phyloP scores from a whole-genome alignment of 35 echinoderm and acorn worm species.

The Amphiura filiformis region DNA sequence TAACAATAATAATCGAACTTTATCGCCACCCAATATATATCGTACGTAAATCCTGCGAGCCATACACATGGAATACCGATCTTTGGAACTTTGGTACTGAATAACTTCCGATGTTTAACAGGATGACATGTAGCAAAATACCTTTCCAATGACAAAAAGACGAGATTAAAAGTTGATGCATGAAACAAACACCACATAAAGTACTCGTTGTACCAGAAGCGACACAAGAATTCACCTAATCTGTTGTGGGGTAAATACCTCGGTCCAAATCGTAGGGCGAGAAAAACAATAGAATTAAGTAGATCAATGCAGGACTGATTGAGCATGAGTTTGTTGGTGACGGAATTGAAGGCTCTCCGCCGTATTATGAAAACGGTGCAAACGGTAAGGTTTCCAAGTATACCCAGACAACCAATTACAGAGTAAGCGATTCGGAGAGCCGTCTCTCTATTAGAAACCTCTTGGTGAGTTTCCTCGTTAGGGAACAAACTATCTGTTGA shows the following conservation, averaged over 20 bases:
- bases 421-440: slow-evolving; percentile 40
- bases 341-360: slow-evolving; percentile 62
- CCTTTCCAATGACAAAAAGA: slow-evolving; percentile 72
- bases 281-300: slow-evolving; percentile 65
- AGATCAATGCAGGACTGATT: slow-evolving; percentile 87
- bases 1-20: slow-evolving; percentile 17
- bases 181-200: slow-evolving; percentile 78
- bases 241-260: neutral
- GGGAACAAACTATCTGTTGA: too few relatives aligned
- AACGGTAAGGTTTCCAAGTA: slow-evolving; percentile 70
- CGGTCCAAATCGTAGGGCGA: slow-evolving; percentile 53
- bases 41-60: slow-evolving; percentile 60
- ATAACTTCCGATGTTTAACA: slow-evolving; percentile 75
- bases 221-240: slow-evolving; percentile 58
- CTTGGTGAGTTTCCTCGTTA: too few relatives aligned
- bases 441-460: neutral
- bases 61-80: slow-evolving; percentile 53
- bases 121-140: slow-evolving; percentile 82
- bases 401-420: slow-evolving; percentile 68
- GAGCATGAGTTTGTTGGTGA: slow-evolving; percentile 77
- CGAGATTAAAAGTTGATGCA: slow-evolving; percentile 78
- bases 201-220: slow-evolving; percentile 78
- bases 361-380: slow-evolving; percentile 67
- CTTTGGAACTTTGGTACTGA: slow-evolving; percentile 59
- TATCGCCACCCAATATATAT: slow-evolving; percentile 73